phyloP scores from a whole-genome alignment of 2,888 invertebrate genomes.

The Ophion obscuratus region DNA sequence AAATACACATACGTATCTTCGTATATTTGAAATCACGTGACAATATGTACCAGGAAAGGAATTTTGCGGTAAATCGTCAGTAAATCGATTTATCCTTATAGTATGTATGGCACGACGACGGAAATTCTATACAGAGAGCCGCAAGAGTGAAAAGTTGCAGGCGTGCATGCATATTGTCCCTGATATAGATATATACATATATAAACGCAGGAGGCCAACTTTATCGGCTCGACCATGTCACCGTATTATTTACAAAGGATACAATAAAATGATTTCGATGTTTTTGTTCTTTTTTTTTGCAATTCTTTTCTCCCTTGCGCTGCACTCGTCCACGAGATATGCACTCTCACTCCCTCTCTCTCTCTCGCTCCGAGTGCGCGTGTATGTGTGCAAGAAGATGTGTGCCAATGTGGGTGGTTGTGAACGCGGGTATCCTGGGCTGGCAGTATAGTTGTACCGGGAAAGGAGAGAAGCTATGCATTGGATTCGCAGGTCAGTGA shows the following conservation, averaged over 20 bases:
- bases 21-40: not conserved
- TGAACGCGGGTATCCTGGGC: not conserved
- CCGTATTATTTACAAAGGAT: slow-evolving; percentile 50
- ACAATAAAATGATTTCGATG: slow-evolving; percentile 8
- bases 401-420: not conserved
- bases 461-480: slow-evolving; percentile 77
- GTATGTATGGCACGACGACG: not conserved
- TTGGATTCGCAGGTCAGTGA: slow-evolving; percentile 84
- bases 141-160: slow-evolving; percentile 36
- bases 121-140: slow-evolving; percentile 33
- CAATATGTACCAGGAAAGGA: slow-evolving; percentile 6
- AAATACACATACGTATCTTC: no score
- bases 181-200: not conserved
- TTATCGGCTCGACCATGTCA: slow-evolving; percentile 7
- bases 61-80: slow-evolving; percentile 35
- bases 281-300: not conserved
- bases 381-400: not conserved
- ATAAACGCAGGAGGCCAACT: not conserved
- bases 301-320: slow-evolving; percentile 6
- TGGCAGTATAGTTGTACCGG: slow-evolving; percentile 19
- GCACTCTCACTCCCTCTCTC: not conserved
- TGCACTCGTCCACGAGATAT: slow-evolving; percentile 18
- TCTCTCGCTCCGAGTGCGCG: not conserved
- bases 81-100: slow-evolving; percentile 15
- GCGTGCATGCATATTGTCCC: slow-evolving; percentile 4